A percentile compares a stretch with the other conserved stretches of the same genome.
Evolutionary conservation across 2,888 invertebrate species (phyloP).

Genomic region (Prosopocoilus inquinatus): DNA sequence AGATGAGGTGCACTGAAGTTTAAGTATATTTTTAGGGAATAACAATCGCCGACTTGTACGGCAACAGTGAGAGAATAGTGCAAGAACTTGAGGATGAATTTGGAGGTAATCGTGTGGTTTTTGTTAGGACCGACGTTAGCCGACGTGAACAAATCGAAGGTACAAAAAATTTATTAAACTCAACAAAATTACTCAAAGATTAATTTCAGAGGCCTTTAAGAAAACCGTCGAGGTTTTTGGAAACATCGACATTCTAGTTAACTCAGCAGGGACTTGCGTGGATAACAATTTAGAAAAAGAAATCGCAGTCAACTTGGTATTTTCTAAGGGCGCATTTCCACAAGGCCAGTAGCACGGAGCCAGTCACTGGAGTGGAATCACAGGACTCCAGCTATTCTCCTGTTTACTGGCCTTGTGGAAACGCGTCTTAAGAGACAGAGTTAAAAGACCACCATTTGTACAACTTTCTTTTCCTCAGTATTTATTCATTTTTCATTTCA

Average conservation of each 20-base stretch:
- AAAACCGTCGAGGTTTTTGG: slow-evolving; percentile 12
- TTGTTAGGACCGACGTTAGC: slow-evolving; percentile 16
- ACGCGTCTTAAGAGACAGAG: no score
- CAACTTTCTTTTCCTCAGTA: no score
- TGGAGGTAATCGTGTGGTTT: slow-evolving; percentile 12
- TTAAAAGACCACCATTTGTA: slow-evolving; percentile 43
- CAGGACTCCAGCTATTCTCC: no score
- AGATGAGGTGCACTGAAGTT: no score
- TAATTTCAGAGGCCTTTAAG: slow-evolving; percentile 13
- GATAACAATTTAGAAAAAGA: slow-evolving; percentile 10
- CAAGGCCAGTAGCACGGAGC: no score
- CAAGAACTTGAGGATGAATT: slow-evolving; percentile 7
- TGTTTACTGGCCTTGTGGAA: no score
- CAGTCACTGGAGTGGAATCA: no score
- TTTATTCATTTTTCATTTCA: slow-evolving; percentile 24
- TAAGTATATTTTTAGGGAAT: slow-evolving; percentile 16
- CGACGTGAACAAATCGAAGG: slow-evolving; percentile 22
- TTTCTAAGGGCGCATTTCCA: no score
- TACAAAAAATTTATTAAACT: neutral
- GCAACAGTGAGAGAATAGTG: slow-evolving; percentile 9
- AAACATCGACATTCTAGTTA: slow-evolving; percentile 14
- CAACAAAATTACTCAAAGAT: neutral
- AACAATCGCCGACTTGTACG: slow-evolving; percentile 17
- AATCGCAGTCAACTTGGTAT: slow-evolving; percentile 15
- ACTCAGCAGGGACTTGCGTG: slow-evolving; percentile 11